Evolutionary conservation across 2,113 vertebrate genomes (phyloP), one percentile per base, ranked within the genome.

Genomic region (Casuarius casuarius): DNA sequence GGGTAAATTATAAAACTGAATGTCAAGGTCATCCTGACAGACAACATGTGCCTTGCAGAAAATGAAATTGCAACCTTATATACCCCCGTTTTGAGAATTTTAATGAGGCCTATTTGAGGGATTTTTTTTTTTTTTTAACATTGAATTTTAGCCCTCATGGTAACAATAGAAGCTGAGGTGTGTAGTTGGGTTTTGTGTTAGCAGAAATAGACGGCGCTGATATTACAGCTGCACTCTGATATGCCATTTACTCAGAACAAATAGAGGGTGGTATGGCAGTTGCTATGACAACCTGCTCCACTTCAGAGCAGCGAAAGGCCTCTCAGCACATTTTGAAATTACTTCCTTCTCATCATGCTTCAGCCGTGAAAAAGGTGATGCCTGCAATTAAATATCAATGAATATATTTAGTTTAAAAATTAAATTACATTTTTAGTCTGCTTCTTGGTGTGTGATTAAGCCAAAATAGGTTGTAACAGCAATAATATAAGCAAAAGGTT

Each of bases 261-360:
- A 84, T 73, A 88, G 94, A 88, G 96, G 94, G 75, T 73, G 91
- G 89, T 85, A 87, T 84, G 97, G 94, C 91, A 56, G 98, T 98
- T 96, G 94, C 92, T n/a, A 68, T 93, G 96, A 93, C 94, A 98
- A 97, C 95, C 7, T 10, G 51, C 48, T 66, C 87, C 38, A 72
- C 77, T 63, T 63, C 70, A 20, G 38, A 77, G 81, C 91, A 63
- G 75, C 54, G 65, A 46, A 85, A 93, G 87, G 88, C 77, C 44
- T 18, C 93, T 84, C 38, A 4, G 52, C 84, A 67, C 2, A 0
- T 70, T 75, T 70, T 66, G 81, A 82, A 95, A 94, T 89, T 38
- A 29, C 89, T 97, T 94, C 67, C 93, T 95, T 87, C 83, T 95
- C 91, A 26, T 94, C 92, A 72, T 70, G 78, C 74, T 93, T 85